Conservation (phyloP, 2,113 vertebrate genomes). For the Python bivittatus region DNA sequence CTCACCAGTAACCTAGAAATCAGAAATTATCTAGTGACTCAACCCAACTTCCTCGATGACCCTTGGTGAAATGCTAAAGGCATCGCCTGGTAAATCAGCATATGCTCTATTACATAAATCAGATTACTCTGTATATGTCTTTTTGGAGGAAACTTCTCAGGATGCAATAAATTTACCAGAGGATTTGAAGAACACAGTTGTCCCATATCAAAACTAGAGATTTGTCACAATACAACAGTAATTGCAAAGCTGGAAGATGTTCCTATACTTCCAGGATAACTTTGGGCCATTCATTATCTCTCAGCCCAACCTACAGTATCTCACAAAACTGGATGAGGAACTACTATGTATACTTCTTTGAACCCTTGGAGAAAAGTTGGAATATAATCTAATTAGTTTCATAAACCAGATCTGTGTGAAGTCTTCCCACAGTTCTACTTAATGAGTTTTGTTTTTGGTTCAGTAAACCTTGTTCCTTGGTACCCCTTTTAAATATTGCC, state of each 20-base stretch:
- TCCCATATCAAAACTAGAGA: neutral
- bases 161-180: neutral
- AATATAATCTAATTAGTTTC: neutral
- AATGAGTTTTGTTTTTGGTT: conserved; percentile 39
- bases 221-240: neutral
- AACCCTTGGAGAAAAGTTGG: neutral
- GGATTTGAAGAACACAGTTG: neutral
- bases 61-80: neutral
- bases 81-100: neutral
- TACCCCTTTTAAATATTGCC: conserved; percentile 59
- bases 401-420: conserved; percentile 38
- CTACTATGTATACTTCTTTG: neutral
- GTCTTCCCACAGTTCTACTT: conserved; percentile 57
- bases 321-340: neutral
- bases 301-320: neutral
- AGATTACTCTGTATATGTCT: neutral
- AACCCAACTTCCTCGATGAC: neutral
- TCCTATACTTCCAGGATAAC: neutral
- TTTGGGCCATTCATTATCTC: neutral
- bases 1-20: neutral
- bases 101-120: neutral
- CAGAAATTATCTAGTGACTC: neutral
- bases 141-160: neutral
- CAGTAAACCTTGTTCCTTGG: conserved; percentile 52
- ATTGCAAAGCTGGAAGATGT: neutral